phyloP scores from a whole-genome alignment of 1,140 invertebrate genomes.

The Physella acuta region DNA sequence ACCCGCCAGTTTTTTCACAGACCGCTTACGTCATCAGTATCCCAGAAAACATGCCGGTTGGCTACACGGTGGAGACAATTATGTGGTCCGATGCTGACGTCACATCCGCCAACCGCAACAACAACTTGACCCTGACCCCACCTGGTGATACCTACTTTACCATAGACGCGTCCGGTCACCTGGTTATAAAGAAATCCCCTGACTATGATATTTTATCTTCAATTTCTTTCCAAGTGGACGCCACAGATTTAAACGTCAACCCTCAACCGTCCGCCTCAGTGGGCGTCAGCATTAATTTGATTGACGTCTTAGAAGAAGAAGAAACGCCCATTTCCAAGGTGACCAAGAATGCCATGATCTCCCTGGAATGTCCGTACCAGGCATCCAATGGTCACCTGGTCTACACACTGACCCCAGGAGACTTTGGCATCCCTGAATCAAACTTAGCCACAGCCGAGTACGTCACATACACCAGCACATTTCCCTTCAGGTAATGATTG shows the following conservation, averaged over 20 bases:
- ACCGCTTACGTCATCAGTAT: neutral
- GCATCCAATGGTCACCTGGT: constrained; percentile 2
- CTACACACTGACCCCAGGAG: constrained; percentile 11
- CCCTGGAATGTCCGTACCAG: constrained; percentile 13
- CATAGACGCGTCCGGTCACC: constrained; percentile 11
- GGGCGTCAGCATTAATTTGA: neutral
- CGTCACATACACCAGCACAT: neutral
- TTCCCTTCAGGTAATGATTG: constrained; percentile 19
- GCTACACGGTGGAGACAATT: constrained; percentile 1
- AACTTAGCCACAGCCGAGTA: neutral
- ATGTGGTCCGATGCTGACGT: constrained; percentile 4
- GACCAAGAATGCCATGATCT: neutral
- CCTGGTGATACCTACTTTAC: neutral
- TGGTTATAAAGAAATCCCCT: neutral
- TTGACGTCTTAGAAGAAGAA: constrained; percentile 10
- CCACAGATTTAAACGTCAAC: too few relatives aligned
- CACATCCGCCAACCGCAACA: neutral
- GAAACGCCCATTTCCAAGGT: neutral
- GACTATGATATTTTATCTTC: constrained; percentile 6
- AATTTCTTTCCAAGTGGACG: neutral
- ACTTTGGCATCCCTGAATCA: constrained; percentile 1
- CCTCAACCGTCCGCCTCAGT: neutral
- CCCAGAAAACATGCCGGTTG: constrained; percentile 13
- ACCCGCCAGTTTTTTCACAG: neutral
- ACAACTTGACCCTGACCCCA: neutral